Conservation (phyloP, 2,888 invertebrate species). For the Yponomeuta evonymella region DNA sequence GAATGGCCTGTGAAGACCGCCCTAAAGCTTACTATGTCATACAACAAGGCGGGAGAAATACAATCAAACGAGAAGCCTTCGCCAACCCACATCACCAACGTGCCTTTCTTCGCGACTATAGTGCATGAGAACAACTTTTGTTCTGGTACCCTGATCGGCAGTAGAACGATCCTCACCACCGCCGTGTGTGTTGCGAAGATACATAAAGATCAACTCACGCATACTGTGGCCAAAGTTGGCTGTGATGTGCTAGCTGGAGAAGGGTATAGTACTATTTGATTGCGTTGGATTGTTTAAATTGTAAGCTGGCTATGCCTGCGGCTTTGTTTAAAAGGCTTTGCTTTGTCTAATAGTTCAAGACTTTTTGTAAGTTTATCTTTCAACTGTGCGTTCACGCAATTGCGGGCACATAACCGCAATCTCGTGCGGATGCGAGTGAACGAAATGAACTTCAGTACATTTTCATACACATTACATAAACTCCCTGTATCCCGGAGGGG, state of each 20-base stretch:
- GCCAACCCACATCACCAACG: background rate
- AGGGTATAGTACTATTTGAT: background rate
- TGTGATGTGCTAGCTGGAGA: conserved; percentile 28
- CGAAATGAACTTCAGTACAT: too few relatives aligned
- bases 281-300: too few relatives aligned
- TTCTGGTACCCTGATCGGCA: conserved; percentile 46
- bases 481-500: too few relatives aligned
- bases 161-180: conserved; percentile 45
- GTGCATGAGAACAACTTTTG: conserved; percentile 18
- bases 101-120: background rate
- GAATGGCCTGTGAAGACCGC: background rate
- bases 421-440: too few relatives aligned
- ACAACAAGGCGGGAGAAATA: background rate
- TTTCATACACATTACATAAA: too few relatives aligned
- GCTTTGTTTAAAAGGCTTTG: too few relatives aligned
- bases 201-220: conserved; percentile 15
- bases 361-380: too few relatives aligned
- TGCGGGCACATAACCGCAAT: too few relatives aligned
- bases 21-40: background rate
- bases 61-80: background rate
- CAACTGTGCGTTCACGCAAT: too few relatives aligned
- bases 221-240: conserved; percentile 48
- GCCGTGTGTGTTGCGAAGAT: conserved; percentile 46
- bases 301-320: too few relatives aligned
- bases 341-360: too few relatives aligned